A percentile compares a stretch with the other conserved stretches of the same genome.
Conservation (phyloP, 1,140 invertebrate genomes). For the Drosophila micromelanica region DNA sequence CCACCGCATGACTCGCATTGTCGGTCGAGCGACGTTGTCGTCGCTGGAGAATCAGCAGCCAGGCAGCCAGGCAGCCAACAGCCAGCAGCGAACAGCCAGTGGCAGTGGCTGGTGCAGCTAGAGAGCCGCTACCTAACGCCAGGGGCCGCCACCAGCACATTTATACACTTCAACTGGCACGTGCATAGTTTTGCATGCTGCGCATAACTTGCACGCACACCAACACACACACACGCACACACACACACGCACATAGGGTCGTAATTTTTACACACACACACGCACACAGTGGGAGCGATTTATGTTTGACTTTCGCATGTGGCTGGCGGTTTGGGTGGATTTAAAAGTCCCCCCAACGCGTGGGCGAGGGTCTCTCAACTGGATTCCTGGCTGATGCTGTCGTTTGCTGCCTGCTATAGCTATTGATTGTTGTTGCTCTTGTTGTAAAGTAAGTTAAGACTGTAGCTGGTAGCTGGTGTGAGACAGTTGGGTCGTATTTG, state of each 20-base stretch:
- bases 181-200: constrained; percentile 81
- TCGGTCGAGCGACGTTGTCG: constrained; percentile 57
- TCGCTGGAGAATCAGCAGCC: constrained; percentile 3
- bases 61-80: background rate
- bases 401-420: constrained; percentile 34
- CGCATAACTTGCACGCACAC: constrained; percentile 75
- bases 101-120: constrained; percentile 10
- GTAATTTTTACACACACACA: constrained; percentile 65
- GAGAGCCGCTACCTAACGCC: constrained; percentile 31
- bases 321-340: constrained; percentile 70
- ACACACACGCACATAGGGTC: constrained; percentile 39
- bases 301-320: constrained; percentile 80
- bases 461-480: constrained; percentile 36
- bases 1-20: constrained; percentile 81
- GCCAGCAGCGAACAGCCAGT: background rate
- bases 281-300: constrained; percentile 54
- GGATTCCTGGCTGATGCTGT: constrained; percentile 40
- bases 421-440: constrained; percentile 15
- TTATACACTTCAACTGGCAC: constrained; percentile 79
- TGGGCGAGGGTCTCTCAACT: constrained; percentile 47
- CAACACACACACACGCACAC: constrained; percentile 37
- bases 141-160: constrained; percentile 66
- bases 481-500: constrained; percentile 29
- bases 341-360: constrained; percentile 55
- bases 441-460: constrained; percentile 69